Base-by-base conservation (phyloP, 2,888 invertebrate genomes). In the Lasiommata megera region DNA sequence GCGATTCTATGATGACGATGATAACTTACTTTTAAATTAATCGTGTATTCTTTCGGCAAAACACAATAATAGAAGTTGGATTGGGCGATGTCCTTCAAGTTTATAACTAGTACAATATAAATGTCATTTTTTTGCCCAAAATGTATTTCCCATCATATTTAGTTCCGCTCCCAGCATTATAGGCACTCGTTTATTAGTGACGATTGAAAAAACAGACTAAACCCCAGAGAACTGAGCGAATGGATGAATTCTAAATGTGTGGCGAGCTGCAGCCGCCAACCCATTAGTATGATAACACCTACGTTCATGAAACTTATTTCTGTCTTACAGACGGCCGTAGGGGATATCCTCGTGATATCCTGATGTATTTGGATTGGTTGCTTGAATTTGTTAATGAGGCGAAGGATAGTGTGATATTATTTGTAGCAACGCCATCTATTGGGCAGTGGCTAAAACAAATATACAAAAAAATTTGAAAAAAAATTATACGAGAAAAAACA, bases 231-330 rank as follows among this genome's bases (percentile, higher is more conserved):
- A 61, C 57, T 37, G 57, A 58, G 56, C 54, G 50, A 62, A 63
- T 63, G 63, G 66, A 67, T 65, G 64, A 63, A 62, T 63, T 64
- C 62, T 62, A 63, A 66, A 66, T 65, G 65, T 16, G 28, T 23
- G 40, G 44, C 36, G 47, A 54, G 50, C 16, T 52, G 41, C 38
- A 61, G 56, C 58, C 60, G 47, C 54, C 43, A 58, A 61, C 51
- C 66, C 66, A 67, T 67, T 66, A 65, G 66, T 62, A 54, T 63
- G 66, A 66, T 66, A 66, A 60, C 62, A 61, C 41, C 60, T 44
- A 57, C 57, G 50, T 56, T 51, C 58, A 44, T 61, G 47, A 47
- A 60, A 57, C 54, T 62, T 59, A 56, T 59, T 61, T 43, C 41
- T 28, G 40, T 58, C 23, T 51, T 54, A 43, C 17, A 40, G 14